phyloP scores from a whole-genome alignment of 2,888 invertebrate genomes.

The Dolomedes plantarius region DNA sequence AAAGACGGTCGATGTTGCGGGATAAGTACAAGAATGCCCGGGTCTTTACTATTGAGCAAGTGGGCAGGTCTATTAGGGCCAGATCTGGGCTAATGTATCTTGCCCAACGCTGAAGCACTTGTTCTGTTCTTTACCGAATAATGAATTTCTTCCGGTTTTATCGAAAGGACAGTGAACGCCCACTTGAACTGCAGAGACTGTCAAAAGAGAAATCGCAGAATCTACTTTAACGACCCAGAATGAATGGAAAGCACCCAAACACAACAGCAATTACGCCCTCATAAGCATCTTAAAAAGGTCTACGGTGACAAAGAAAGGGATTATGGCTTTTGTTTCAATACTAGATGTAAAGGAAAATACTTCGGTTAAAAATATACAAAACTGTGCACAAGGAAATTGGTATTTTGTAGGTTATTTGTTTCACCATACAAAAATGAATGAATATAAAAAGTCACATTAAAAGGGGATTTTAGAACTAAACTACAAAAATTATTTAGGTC shows the following conservation, averaged over 20 bases:
- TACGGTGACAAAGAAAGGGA: background rate
- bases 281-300: background rate
- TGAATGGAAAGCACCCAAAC: background rate
- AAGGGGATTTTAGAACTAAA: too few relatives aligned
- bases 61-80: background rate
- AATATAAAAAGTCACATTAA: too few relatives aligned
- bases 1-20: background rate
- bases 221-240: background rate
- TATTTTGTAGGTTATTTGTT: too few relatives aligned
- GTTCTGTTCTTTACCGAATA: background rate
- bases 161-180: background rate
- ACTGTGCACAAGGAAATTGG: too few relatives aligned
- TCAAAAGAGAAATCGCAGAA: background rate
- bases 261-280: constrained; percentile 10
- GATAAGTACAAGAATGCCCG: constrained; percentile 1
- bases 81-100: constrained; percentile 3
- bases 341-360: background rate
- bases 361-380: too few relatives aligned
- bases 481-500: too few relatives aligned
- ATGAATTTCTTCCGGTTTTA: constrained; percentile 12
- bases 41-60: background rate
- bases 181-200: background rate
- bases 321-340: background rate
- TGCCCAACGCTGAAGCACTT: background rate
- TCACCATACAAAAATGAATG: too few relatives aligned